A percentile compares a stretch with the other conserved stretches of the same genome.
These are phyloP conservation scores for Aepyceros melampus DNA, from an alignment of 2,113 vertebrate genomes.

Conservation along the genomic window DNA sequence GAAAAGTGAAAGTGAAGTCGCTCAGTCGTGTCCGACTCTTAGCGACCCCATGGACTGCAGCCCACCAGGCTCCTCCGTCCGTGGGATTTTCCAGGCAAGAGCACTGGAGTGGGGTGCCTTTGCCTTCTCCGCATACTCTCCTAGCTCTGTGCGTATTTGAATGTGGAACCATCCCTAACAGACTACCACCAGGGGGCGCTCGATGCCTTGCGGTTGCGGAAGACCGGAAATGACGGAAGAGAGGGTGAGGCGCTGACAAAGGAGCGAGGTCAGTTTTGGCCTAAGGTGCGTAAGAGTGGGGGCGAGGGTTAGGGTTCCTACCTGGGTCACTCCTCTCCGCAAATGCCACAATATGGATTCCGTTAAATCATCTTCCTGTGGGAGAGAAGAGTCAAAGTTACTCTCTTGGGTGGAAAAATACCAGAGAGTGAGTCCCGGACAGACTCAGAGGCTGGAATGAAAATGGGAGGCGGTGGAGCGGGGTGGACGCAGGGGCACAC, in stretches of 20 bases:
- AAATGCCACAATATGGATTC: constrained; percentile 98
- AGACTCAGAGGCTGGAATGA: background rate
- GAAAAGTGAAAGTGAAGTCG: background rate
- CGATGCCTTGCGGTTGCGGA: background rate
- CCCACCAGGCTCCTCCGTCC: background rate
- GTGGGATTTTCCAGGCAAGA: background rate
- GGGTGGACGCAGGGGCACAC: too few relatives aligned
- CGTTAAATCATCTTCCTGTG: constrained; percentile 95
- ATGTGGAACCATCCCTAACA: background rate
- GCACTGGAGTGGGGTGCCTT: rapidly evolving
- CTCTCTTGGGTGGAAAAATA: background rate
- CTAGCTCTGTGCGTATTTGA: background rate
- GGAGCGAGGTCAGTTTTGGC: background rate
- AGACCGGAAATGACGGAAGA: background rate
- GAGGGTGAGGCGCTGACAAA: background rate
- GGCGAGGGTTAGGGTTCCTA: constrained; percentile 59
- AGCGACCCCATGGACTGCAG: background rate
- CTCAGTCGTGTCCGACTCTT: background rate
- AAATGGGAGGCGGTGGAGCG: rapidly evolving
- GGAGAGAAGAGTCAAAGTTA: constrained; percentile 35
- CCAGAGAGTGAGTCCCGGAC: background rate
- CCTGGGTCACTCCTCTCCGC: constrained; percentile 97
- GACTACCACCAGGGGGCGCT: constrained; percentile 35
- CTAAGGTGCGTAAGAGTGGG: background rate
- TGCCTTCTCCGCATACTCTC: background rate